Conservation (phyloP, 2,113 vertebrate species). For the Alethe diademata region DNA sequence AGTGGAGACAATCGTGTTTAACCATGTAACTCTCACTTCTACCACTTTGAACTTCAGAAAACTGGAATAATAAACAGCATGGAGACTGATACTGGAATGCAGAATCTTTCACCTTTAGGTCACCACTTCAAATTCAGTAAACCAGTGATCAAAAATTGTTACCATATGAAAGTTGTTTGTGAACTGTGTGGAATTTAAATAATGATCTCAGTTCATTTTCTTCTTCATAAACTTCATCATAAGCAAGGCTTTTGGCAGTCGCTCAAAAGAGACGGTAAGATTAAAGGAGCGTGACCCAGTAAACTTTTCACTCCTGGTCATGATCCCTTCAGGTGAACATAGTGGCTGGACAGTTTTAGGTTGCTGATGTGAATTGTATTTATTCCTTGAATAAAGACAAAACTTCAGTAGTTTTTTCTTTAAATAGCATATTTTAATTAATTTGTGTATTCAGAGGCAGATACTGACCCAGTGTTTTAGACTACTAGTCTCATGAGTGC, state of each 20-base stretch:
- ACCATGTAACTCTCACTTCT: background rate
- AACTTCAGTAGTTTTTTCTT: background rate
- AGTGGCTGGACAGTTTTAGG: background rate
- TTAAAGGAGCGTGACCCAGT: background rate
- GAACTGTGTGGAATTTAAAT: slow-evolving; percentile 35
- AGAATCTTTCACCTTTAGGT: slow-evolving; percentile 41
- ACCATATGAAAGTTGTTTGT: slow-evolving; percentile 40
- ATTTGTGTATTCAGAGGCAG: background rate
- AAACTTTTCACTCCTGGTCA: slow-evolving; percentile 22
- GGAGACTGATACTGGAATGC: background rate
- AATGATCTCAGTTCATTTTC: slow-evolving; percentile 37
- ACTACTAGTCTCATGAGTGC: background rate
- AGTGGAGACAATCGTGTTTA: background rate
- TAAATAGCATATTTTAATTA: background rate
- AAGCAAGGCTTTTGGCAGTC: slow-evolving; percentile 15
- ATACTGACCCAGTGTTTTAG: background rate
- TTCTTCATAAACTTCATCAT: slow-evolving; percentile 37
- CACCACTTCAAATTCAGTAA: slow-evolving; percentile 35
- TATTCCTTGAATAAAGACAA: background rate
- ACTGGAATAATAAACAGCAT: background rate
- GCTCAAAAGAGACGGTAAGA: background rate
- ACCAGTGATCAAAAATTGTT: slow-evolving; percentile 36
- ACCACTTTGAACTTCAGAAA: slow-evolving; percentile 16
- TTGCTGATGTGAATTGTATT: background rate
- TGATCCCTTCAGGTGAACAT: background rate